phyloP scores from a whole-genome alignment of 2,113 vertebrate genomes.

The Azemiops feae region DNA sequence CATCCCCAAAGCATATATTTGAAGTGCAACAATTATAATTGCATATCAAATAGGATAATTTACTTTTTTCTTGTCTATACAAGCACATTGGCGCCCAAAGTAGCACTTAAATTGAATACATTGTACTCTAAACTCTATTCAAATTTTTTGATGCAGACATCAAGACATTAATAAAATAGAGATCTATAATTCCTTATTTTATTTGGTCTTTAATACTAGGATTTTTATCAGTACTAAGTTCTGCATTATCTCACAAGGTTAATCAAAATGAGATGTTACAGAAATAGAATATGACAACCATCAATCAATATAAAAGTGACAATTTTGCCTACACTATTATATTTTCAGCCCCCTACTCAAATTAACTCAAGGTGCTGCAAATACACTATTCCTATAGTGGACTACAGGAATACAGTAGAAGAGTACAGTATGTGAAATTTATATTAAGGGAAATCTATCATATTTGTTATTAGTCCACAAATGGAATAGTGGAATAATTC shows the following conservation, averaged over 20 bases:
- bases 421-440: too few species aligned
- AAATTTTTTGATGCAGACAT: background rate
- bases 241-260: background rate
- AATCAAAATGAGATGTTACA: background rate
- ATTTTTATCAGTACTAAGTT: background rate
- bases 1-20: background rate
- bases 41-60: background rate
- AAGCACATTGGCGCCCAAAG: background rate
- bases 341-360: too few species aligned
- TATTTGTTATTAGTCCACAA: too few species aligned
- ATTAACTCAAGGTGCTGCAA: too few species aligned
- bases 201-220: background rate
- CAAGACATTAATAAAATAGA: background rate
- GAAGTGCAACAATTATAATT: background rate
- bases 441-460: too few species aligned
- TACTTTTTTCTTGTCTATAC: background rate
- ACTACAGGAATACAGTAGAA: too few species aligned
- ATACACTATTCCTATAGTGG: too few species aligned
- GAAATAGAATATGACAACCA: background rate
- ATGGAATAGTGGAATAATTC: too few species aligned
- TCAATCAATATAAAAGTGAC: background rate
- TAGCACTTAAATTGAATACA: background rate
- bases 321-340: too few species aligned
- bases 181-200: background rate
- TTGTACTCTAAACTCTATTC: background rate